Base-by-base conservation (phyloP, 2,888 invertebrate species). In the Biston stratarius region DNA sequence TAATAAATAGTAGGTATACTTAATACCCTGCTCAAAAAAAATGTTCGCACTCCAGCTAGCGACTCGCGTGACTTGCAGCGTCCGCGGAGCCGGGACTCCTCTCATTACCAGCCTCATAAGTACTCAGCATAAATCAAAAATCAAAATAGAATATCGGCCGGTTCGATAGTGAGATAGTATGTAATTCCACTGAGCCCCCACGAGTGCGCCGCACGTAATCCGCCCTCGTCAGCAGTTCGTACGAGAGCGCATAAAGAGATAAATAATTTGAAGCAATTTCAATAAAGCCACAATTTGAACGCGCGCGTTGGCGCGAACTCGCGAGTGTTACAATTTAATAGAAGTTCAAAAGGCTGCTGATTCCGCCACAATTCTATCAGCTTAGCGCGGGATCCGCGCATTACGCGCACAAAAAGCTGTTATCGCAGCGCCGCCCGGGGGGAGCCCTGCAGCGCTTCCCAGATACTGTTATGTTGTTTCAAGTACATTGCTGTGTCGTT, bases 371-470 rank as follows among this genome's bases (percentile, higher is more conserved):
- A 93, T 93, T 93, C 93, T 91, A 93, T 93, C 92, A 93, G 93
- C 93, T 93, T 93, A 93, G 91, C 89, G 85, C 84, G 86, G 90
- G 91, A 91, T 90, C 90, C 86, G 82, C 78, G 90, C 88, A 92
- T 93, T 92, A 93, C 91, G 91, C 90, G 91, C 91, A 92, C 90
- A 92, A 93, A 93, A 92, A 91, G 91, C 87, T 90, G 92, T 92
- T 93, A 92, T 92, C 92, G 87, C 85, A 79, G 75, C 71, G 65
- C 67, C 69, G 68, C 64, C 42, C 62, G 51, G 34, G 62, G 81
- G 78, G 78, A 75, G 75, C 80, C 77, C 80, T 79, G 77, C 75
- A 82, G 83, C 78, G 84, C 80, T 85, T 83, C 78, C 72, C 73
- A 79, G 76, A 74, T 82, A 86, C 83, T 85, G n/a, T 85, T 86